Base-by-base conservation (phyloP, 1,140 invertebrate genomes). In the Portunus trituberculatus region DNA sequence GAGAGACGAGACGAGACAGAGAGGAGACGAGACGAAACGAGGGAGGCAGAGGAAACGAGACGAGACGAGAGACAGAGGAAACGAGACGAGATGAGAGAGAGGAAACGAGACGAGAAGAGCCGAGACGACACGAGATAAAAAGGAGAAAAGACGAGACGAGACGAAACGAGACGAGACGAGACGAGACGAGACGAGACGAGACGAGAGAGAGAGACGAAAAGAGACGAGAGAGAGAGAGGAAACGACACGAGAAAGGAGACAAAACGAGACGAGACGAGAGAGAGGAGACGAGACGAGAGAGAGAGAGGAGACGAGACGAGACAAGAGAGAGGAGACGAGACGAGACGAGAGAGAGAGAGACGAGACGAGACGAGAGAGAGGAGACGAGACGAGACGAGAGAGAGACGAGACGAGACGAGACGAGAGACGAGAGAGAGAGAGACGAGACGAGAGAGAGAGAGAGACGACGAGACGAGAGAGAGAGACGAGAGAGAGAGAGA, bases 21-120 rank as follows among this genome's bases (percentile, higher is more conserved):
- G n/a, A n/a, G n/a, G n/a, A n/a, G n/a, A n/a, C n/a, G n/a, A n/a
- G n/a, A n/a, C n/a, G n/a, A n/a, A n/a, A n/a, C n/a, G n/a, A n/a
- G n/a, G n/a, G n/a, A n/a, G n/a, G n/a, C n/a, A n/a, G n/a, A 91
- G 32, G 48, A 45, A 91, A 45, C 32, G 32, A 91, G 32, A 91
- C 48, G 16, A 45, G 48, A 45, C 32, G 32, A 91, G 32, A 91
- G 32, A 91, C 48, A 91, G 32, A 91, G 32, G 48, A 45, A 31
- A 45, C 25, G 8, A 45, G 16, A 8, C 16, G 32, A 31, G 32
- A 31, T 88, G 14, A 16, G 14, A 16, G 10, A 14, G 10, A 25
- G 10, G 59, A 76, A 76, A 76, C 25, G 25, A 76, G 25, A 76
- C 10, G n/a, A n/a, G n/a, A n/a, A n/a, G n/a, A n/a, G n/a, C n/a